Conservation (phyloP, 2,888 invertebrate species). For the Copidosoma aretas region DNA sequence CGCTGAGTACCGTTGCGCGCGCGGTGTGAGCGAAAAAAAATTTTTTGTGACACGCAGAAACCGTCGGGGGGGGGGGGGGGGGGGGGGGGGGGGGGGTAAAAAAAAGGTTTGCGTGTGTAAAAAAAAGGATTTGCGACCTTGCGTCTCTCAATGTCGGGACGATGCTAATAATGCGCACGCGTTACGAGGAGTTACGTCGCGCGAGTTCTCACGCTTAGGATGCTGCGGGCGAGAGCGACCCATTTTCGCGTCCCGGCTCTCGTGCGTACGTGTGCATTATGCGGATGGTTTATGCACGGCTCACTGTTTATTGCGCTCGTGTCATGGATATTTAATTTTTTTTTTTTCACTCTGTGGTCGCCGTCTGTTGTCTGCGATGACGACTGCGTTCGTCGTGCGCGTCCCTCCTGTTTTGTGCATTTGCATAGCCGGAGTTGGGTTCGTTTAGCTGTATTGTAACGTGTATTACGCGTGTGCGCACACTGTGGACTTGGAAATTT, state of each 20-base stretch:
- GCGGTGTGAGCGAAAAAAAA: no score
- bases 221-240: conserved; percentile 36
- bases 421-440: no score
- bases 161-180: no score
- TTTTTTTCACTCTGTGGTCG: neutral
- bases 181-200: conserved; percentile 23
- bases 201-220: conserved; percentile 55
- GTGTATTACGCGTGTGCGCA: no score
- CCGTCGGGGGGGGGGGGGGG: no score
- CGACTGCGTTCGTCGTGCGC: no score
- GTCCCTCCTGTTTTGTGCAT: no score
- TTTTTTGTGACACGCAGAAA: no score
- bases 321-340: neutral
- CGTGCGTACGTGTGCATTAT: neutral
- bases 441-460: no score
- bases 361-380: no score
- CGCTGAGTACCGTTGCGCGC: no score
- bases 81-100: neutral
- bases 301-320: neutral
- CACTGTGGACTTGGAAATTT: no score
- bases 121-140: conserved; percentile 46
- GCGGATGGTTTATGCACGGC: neutral
- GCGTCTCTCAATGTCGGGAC: conserved; percentile 52
- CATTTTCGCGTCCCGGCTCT: conserved; percentile 17
- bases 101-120: conserved; percentile 1